phyloP scores from a whole-genome alignment of 2,797 vertebrate species.

The Bryconaethiops microstoma region DNA sequence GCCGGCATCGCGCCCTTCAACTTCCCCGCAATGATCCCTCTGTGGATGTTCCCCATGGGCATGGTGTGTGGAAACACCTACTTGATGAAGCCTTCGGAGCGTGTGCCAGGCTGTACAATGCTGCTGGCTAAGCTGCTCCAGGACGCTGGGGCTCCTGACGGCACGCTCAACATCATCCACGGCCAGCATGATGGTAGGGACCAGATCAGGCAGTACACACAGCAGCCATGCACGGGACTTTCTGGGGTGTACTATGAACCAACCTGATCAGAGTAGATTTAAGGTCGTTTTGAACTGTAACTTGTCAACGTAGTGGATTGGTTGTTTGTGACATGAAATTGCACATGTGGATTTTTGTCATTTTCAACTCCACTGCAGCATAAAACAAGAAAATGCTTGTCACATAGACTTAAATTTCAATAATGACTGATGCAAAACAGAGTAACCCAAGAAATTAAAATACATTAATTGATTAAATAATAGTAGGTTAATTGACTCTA shows the following conservation, averaged over 20 bases:
- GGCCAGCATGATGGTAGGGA: constrained; percentile 89
- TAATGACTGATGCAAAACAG: not conserved
- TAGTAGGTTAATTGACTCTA: not conserved
- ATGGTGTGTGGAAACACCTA: constrained; percentile 96
- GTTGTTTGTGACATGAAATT: not conserved
- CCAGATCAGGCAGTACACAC: constrained; percentile 4
- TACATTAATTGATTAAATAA: not conserved
- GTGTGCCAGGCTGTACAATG: constrained; percentile 91
- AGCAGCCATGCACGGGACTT: too few species aligned
- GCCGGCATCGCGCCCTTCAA: constrained; percentile 95
- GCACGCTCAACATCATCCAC: constrained; percentile 92
- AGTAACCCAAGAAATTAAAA: not conserved
- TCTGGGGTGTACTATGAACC: too few species aligned
- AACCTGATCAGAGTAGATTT: not conserved
- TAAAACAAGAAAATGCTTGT: not conserved
- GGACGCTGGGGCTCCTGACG: constrained; percentile 93
- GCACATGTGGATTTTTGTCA: too few species aligned
- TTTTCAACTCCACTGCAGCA: too few species aligned
- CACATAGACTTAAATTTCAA: not conserved
- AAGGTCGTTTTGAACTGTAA: not conserved
- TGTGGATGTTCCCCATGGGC: constrained; percentile 98
- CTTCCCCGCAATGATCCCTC: constrained; percentile 97
- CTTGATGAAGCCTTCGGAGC: constrained; percentile 93
- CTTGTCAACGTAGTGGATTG: not conserved
- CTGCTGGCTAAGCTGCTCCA: constrained; percentile 91